Evolutionary conservation across 2,113 vertebrate genomes (phyloP).

Genomic region (Petrocephalus microphthalmus): DNA sequence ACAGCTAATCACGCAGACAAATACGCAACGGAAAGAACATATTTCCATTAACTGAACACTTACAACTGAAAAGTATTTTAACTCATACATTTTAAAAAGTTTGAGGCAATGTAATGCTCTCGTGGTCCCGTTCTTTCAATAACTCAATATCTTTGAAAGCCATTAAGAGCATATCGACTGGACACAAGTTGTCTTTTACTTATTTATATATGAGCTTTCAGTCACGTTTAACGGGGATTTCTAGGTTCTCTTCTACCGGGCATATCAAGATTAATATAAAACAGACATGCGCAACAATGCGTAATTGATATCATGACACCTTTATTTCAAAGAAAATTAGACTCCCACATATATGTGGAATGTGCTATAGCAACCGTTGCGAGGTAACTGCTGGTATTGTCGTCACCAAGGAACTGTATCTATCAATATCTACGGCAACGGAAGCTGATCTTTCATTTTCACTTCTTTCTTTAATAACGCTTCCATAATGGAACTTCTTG

Average conservation of each 20-base stretch:
- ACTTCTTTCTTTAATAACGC: not conserved
- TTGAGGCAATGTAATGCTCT: not conserved
- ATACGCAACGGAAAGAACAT: not conserved
- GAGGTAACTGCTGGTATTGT: not conserved
- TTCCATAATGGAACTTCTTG: not conserved
- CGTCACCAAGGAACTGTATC: not conserved
- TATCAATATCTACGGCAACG: not conserved
- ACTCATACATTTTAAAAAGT: not conserved
- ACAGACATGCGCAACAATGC: not conserved
- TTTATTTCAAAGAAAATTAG: not conserved
- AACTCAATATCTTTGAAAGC: not conserved
- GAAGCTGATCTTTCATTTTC: not conserved
- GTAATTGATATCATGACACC: not conserved
- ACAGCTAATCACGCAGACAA: not conserved
- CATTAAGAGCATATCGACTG: not conserved
- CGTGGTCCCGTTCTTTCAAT: not conserved
- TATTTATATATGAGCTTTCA: not conserved
- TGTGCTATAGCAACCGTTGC: slow-evolving; percentile 1
- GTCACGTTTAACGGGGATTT: not conserved
- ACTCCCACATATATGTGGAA: too few species aligned
- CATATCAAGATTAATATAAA: not conserved
- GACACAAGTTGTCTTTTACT: not conserved
- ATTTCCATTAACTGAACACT: not conserved
- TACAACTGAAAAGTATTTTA: not conserved
- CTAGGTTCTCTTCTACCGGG: not conserved